phyloP scores from a whole-genome alignment of 2,888 invertebrate species.

The Anaspis maculata region DNA sequence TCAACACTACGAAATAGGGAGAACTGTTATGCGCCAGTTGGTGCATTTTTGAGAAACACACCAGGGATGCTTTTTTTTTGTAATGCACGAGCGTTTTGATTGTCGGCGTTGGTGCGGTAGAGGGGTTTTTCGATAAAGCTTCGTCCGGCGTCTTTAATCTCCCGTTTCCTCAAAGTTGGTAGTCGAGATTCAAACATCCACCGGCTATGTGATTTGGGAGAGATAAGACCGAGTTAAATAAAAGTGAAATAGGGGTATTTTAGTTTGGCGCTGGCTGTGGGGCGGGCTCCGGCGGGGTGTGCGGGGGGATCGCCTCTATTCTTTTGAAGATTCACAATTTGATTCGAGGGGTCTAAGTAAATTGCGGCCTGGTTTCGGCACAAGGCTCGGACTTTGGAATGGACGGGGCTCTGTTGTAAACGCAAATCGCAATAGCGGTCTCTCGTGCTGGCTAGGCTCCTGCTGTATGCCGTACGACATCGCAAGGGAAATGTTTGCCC shows the following conservation, averaged over 20 bases:
- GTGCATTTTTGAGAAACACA: no score
- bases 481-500: slow-evolving; percentile 27
- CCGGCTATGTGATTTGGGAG: slow-evolving; percentile 30
- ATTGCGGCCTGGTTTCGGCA: slow-evolving; percentile 39
- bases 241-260: slow-evolving; percentile 40
- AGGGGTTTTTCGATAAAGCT: slow-evolving; percentile 16
- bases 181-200: slow-evolving; percentile 31
- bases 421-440: background rate
- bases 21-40: no score
- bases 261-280: slow-evolving; percentile 12
- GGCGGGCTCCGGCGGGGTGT: slow-evolving; percentile 8
- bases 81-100: no score
- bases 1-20: no score
- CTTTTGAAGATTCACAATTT: slow-evolving; percentile 43
- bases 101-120: no score
- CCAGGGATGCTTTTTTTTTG: no score
- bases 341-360: slow-evolving; percentile 40
- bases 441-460: no score
- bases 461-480: no score
- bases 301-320: slow-evolving; percentile 23
- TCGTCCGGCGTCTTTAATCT: slow-evolving; percentile 33
- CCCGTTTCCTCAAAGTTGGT: slow-evolving; percentile 32
- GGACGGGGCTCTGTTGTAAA: slow-evolving; percentile 16
- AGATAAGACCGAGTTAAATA: slow-evolving; percentile 40
- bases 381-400: slow-evolving; percentile 23